Conservation (phyloP, 2,797 vertebrate genomes). For the Xerus rutilus region DNA sequence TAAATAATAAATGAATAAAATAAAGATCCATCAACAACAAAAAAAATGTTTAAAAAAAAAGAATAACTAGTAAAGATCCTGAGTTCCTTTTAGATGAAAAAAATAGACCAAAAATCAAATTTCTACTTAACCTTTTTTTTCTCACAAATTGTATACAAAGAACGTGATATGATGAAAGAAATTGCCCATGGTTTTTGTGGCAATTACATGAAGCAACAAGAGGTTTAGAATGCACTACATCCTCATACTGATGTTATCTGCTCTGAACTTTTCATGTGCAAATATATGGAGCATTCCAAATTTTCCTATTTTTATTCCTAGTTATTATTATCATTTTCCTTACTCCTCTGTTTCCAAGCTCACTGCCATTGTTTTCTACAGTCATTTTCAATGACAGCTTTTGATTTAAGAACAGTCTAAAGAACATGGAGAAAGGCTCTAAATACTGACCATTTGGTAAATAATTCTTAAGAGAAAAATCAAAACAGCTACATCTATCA, state of each 20-base stretch:
- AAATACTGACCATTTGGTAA: constrained; percentile 32
- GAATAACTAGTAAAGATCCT: neutral
- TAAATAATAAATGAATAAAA: too few relatives aligned
- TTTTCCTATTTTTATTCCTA: neutral
- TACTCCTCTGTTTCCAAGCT: neutral
- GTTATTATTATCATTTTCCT: neutral
- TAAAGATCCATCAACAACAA: too few relatives aligned
- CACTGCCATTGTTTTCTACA: neutral
- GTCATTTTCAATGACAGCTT: constrained; percentile 26
- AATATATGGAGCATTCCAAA: neutral
- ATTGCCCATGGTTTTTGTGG: neutral
- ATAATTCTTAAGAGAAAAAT: constrained; percentile 50
- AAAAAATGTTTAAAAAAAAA: neutral
- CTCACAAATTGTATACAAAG: neutral
- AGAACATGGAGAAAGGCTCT: neutral
- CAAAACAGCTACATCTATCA: neutral
- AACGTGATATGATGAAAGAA: neutral
- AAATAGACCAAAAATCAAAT: constrained; percentile 24
- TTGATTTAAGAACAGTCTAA: constrained; percentile 35
- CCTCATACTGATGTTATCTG: neutral
- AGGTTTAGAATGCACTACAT: neutral
- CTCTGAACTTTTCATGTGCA: neutral
- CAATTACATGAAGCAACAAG: neutral
- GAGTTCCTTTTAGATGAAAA: neutral
- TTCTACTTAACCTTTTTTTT: neutral